Conservation (phyloP, 2,888 invertebrate species). For the Tachina fera region DNA sequence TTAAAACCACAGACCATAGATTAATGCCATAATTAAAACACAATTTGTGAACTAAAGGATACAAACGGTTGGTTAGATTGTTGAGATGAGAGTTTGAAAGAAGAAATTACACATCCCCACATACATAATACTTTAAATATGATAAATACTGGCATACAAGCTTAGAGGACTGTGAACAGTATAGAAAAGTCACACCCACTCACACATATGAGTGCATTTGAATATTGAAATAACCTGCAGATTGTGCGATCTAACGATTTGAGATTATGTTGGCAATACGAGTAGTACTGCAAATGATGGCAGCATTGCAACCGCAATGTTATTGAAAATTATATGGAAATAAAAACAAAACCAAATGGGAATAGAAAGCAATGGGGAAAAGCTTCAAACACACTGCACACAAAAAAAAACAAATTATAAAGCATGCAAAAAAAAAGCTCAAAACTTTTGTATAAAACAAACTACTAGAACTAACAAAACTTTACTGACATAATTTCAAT, state of each 20-base stretch:
- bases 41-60: constrained; percentile 64
- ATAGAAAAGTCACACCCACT: not conserved
- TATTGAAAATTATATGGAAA: constrained; percentile 60
- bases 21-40: constrained; percentile 70
- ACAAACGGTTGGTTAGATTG: constrained; percentile 42
- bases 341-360: constrained; percentile 23
- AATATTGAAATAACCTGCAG: constrained; percentile 51
- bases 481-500: constrained; percentile 68
- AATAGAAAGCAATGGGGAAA: constrained; percentile 15
- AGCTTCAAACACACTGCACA: constrained; percentile 4
- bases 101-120: constrained; percentile 4
- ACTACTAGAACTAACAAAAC: constrained; percentile 62
- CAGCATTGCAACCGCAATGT: constrained; percentile 44
- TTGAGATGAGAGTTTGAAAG: constrained; percentile 28
- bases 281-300: constrained; percentile 14
- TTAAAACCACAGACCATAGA: constrained; percentile 66
- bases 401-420: not conserved
- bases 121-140: not conserved
- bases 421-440: constrained; percentile 21
- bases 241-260: constrained; percentile 27
- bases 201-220: not conserved
- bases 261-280: constrained; percentile 17
- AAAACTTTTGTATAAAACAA: constrained; percentile 61
- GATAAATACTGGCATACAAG: not conserved
- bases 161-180: constrained; percentile 16